These are phyloP conservation scores for Hypocryptadius cinnamomeus DNA, from an alignment of 2,113 vertebrate genomes.

Conservation along the genomic window DNA sequence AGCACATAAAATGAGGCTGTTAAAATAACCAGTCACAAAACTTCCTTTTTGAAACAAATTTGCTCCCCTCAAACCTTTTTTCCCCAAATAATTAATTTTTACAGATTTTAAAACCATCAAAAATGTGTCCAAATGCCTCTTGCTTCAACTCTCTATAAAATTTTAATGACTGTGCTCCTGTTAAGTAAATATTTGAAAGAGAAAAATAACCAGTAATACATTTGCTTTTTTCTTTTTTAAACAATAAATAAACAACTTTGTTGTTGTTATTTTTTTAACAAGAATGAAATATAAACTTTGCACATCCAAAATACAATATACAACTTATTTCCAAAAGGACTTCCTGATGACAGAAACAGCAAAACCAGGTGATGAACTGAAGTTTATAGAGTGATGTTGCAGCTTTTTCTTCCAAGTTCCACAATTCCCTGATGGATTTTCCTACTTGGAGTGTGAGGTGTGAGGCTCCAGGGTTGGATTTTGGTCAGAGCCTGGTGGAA, in stretches of 20 bases:
- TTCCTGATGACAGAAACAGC: not conserved
- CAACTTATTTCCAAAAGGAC: slow-evolving; percentile 35
- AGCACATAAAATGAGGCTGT: not conserved
- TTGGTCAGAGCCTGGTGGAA: not conserved
- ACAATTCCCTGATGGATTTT: not conserved
- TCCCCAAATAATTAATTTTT: not conserved
- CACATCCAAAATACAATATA: slow-evolving; percentile 59
- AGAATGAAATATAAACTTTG: slow-evolving; percentile 65
- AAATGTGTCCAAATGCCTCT: not conserved
- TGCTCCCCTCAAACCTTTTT: not conserved
- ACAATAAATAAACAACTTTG: slow-evolving; percentile 63
- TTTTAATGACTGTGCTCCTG: slow-evolving; percentile 49
- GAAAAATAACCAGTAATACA: slow-evolving; percentile 55
- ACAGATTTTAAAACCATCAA: not conserved
- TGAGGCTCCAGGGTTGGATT: not conserved
- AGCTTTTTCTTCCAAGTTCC: not conserved
- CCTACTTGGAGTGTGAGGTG: rapidly evolving
- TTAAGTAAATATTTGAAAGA: slow-evolving; percentile 17
- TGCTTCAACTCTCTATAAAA: slow-evolving; percentile 45
- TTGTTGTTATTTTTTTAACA: not conserved
- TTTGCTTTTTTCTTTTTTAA: not conserved
- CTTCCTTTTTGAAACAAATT: not conserved
- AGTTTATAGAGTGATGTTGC: not conserved
- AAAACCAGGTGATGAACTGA: not conserved
- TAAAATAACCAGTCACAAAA: not conserved